phyloP scores from a whole-genome alignment of 2,113 vertebrate genomes.

The Strix aluco region DNA sequence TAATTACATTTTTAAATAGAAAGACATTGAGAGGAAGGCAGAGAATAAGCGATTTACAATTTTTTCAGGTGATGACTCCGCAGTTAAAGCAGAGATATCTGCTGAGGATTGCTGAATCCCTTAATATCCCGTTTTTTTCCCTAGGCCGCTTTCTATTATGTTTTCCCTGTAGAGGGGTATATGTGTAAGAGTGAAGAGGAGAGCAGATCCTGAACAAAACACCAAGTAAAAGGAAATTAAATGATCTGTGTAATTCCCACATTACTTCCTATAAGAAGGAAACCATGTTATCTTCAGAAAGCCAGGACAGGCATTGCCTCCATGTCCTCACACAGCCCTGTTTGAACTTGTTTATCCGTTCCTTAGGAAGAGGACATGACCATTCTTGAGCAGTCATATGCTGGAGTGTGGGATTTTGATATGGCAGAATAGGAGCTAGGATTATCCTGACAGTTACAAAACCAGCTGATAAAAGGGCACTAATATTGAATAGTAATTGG shows the following conservation, averaged over 20 bases:
- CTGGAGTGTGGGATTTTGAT: background rate
- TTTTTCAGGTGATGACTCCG: conserved; percentile 33
- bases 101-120: background rate
- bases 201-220: background rate
- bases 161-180: background rate
- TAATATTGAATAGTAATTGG: background rate
- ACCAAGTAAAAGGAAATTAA: conserved; percentile 1
- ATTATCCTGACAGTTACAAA: background rate
- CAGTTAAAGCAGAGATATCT: conserved; percentile 12
- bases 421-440: background rate
- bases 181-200: background rate
- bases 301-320: background rate
- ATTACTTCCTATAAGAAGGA: background rate
- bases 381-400: rapidly evolving
- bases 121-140: conserved; percentile 5
- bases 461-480: background rate
- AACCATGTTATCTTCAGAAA: background rate
- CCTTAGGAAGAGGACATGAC: background rate
- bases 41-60: conserved; percentile 9
- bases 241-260: background rate
- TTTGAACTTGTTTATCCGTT: background rate
- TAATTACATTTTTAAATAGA: conserved; percentile 47
- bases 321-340: background rate
- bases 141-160: background rate
- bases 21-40: background rate